Conservation (phyloP, 2,797 vertebrate genomes). For the Alcedo atthis region DNA sequence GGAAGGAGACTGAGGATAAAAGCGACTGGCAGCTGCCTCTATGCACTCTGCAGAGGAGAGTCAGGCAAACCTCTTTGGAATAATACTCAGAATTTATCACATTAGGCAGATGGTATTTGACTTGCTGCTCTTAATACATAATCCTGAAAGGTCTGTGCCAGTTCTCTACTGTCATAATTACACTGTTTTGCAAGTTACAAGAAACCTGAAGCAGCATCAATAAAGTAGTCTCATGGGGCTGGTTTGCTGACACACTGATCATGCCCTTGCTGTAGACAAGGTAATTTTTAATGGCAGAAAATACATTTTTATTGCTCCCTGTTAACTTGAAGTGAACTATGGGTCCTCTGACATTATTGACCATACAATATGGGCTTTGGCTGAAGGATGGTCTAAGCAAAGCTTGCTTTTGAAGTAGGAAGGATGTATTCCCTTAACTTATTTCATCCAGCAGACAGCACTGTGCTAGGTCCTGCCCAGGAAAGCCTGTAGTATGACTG, state of each 20-base stretch:
- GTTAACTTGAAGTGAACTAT: background rate
- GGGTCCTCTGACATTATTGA: constrained; percentile 18
- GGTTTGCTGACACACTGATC: background rate
- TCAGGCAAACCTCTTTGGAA: constrained; percentile 7
- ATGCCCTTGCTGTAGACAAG: background rate
- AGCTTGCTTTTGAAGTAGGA: constrained; percentile 9
- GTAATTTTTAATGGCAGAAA: constrained; percentile 35
- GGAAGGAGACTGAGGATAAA: background rate
- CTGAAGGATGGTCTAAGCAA: background rate
- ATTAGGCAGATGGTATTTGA: constrained; percentile 30
- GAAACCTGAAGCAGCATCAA: constrained; percentile 26
- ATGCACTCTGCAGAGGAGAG: background rate
- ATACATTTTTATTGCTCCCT: constrained; percentile 35
- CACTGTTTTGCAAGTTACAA: background rate
- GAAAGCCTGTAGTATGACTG: background rate
- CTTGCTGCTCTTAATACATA: constrained; percentile 12
- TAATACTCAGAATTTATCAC: background rate
- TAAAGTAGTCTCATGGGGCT: background rate
- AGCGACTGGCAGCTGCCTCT: background rate
- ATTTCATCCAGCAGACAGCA: background rate
- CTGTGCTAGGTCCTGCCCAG: background rate
- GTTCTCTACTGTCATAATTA: background rate
- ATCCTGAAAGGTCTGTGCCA: constrained; percentile 28
- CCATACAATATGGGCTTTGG: background rate
- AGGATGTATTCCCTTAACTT: background rate